phyloP scores from a whole-genome alignment of 2,797 vertebrate genomes.

The Hephaestus fuliginosus region DNA sequence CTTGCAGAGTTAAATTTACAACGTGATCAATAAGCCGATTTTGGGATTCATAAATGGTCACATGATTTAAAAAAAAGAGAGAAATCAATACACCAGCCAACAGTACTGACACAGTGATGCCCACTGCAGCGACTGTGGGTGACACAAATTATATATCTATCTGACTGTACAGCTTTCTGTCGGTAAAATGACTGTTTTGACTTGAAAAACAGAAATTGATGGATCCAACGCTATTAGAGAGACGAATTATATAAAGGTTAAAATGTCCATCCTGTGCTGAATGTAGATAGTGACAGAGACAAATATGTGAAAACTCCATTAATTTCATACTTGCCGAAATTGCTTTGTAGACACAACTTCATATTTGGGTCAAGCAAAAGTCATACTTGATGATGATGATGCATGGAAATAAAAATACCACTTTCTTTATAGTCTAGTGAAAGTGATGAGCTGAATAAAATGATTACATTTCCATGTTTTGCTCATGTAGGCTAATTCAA shows the following conservation, averaged over 20 bases:
- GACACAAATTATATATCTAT: not conserved
- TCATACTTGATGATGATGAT: conserved; percentile 8
- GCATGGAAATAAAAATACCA: not conserved
- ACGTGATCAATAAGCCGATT: not conserved
- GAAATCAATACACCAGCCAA: not conserved
- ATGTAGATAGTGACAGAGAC: conserved; percentile 7
- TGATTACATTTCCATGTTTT: not conserved
- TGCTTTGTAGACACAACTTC: not conserved
- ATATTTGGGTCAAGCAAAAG: conserved; percentile 21
- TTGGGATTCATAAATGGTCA: not conserved
- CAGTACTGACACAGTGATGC: not conserved
- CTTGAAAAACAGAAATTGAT: conserved; percentile 13
- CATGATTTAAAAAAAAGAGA: not conserved
- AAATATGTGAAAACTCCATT: conserved; percentile 17
- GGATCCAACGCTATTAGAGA: not conserved
- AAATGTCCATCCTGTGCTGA: not conserved
- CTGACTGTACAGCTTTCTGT: conserved; percentile 18
- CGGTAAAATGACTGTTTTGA: conserved; percentile 18
- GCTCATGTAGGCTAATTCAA: not conserved
- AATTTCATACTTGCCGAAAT: not conserved
- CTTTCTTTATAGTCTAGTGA: not conserved
- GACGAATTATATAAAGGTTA: conserved; percentile 14
- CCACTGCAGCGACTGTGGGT: not conserved
- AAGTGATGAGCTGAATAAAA: not conserved
- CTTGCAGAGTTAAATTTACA: conserved; percentile 10